phyloP scores from a whole-genome alignment of 2,888 invertebrate genomes.

The Hirtodrosophila duncani region DNA sequence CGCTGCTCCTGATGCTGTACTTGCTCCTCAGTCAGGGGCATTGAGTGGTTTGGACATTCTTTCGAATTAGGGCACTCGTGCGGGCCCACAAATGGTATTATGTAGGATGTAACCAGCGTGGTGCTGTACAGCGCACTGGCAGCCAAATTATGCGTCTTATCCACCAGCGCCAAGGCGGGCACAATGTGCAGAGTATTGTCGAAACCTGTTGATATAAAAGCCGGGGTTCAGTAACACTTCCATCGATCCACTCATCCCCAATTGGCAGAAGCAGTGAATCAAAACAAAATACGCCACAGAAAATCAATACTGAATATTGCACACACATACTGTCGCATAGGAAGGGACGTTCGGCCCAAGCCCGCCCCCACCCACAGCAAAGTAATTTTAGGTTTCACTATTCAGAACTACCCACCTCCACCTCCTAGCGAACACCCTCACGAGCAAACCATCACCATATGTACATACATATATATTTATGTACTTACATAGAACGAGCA shows the following conservation, averaged over 20 bases:
- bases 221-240: constrained; percentile 37
- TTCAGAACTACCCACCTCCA: constrained; percentile 3
- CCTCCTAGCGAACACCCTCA: background rate
- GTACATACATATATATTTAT: constrained; percentile 64
- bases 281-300: constrained; percentile 58
- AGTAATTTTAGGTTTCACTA: constrained; percentile 51
- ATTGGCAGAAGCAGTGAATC: constrained; percentile 36
- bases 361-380: constrained; percentile 10
- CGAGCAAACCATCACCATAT: background rate
- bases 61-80: constrained; percentile 78
- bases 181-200: constrained; percentile 78
- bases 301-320: constrained; percentile 60
- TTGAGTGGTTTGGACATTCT: constrained; percentile 76
- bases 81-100: constrained; percentile 78
- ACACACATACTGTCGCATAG: constrained; percentile 26
- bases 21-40: constrained; percentile 18
- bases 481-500: constrained; percentile 77
- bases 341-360: too few relatives aligned
- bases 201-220: constrained; percentile 71
- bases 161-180: constrained; percentile 76
- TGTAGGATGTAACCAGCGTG: constrained; percentile 77
- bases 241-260: constrained; percentile 7
- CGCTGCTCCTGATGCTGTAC: constrained; percentile 31
- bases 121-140: constrained; percentile 70
- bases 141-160: constrained; percentile 64